phyloP scores from a whole-genome alignment of 1,140 invertebrate species.

The Lamellibrachia luymesi region DNA sequence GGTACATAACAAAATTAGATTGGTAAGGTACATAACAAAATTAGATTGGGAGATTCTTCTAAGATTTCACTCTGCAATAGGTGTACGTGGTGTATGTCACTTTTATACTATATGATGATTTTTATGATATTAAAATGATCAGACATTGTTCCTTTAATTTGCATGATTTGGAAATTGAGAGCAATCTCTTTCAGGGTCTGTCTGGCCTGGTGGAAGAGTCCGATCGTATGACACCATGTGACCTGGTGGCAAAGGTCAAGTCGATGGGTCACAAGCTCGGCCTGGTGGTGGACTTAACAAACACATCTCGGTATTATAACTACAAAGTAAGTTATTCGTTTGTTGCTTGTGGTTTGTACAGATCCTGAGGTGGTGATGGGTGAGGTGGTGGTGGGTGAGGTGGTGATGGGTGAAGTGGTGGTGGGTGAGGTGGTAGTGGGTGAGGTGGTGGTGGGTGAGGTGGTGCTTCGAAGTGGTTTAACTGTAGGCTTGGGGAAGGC shows the following conservation, averaged over 20 bases:
- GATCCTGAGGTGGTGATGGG: background rate
- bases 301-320: conserved; percentile 68
- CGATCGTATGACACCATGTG: background rate
- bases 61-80: too few relatives aligned
- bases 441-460: background rate
- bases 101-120: too few relatives aligned
- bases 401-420: too few relatives aligned
- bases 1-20: too few relatives aligned
- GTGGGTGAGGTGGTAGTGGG: too few relatives aligned
- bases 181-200: conserved; percentile 12
- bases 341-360: background rate
- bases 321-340: conserved; percentile 43
- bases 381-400: too few relatives aligned
- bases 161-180: background rate
- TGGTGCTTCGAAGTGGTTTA: too few relatives aligned
- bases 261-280: conserved; percentile 63
- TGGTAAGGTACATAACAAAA: too few relatives aligned
- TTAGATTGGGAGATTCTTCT: too few relatives aligned
- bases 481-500: too few relatives aligned
- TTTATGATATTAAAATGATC: background rate
- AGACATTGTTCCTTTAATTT: background rate
- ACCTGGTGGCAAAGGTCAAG: conserved; percentile 34
- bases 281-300: conserved; percentile 69
- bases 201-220: background rate
- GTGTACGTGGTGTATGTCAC: too few relatives aligned